Percentiles rank a stretch among this genome's conserved stretches.
Conservation (phyloP, 2,797 vertebrate genomes). For the Macropodus opercularis region DNA sequence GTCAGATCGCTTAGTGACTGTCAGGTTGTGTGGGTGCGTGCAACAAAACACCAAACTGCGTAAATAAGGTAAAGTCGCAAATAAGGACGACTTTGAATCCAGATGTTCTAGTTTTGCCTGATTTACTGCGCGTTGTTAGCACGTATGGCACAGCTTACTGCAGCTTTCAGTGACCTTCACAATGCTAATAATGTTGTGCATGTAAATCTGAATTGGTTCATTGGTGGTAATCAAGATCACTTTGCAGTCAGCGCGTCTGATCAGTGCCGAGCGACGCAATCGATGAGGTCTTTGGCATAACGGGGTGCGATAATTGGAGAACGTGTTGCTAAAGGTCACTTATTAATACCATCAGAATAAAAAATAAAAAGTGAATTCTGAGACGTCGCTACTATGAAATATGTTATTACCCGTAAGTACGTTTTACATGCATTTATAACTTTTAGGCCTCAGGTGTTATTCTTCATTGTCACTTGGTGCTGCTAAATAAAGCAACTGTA, state of each 20-base stretch:
- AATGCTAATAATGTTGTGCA: conserved; percentile 3
- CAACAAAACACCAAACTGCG: no score
- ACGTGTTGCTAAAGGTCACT: conserved; percentile 11
- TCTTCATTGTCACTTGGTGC: conserved; percentile 11
- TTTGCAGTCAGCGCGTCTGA: not conserved
- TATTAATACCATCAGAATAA: not conserved
- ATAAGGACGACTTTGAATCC: no score
- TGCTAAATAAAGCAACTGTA: conserved; percentile 27
- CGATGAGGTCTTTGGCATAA: not conserved
- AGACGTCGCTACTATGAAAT: no score
- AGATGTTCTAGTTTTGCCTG: no score
- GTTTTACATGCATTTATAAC: conserved; percentile 17
- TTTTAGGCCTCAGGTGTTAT: conserved; percentile 33
- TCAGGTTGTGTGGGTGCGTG: conserved; percentile 15
- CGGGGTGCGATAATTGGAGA: not conserved
- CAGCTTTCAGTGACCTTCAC: conserved; percentile 4
- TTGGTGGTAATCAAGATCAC: not conserved
- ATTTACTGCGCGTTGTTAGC: no score
- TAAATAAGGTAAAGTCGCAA: no score
- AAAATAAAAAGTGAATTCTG: no score
- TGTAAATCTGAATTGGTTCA: conserved; percentile 16
- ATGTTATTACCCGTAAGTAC: no score
- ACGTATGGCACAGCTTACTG: no score
- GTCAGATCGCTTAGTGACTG: conserved; percentile 56
- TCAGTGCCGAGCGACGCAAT: not conserved